phyloP scores from a whole-genome alignment of 2,888 invertebrate species.

The Trichacis sp. region DNA sequence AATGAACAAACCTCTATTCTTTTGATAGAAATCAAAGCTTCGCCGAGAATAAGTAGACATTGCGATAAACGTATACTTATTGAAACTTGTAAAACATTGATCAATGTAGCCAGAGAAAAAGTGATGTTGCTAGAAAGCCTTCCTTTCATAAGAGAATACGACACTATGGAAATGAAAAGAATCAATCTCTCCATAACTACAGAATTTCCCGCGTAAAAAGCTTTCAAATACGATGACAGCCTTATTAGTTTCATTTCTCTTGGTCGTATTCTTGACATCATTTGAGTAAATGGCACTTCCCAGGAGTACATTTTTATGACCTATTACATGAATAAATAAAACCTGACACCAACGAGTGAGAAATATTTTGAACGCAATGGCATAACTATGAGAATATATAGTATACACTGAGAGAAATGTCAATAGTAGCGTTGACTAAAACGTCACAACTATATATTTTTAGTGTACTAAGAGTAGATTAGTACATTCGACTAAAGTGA shows the following conservation, averaged over 20 bases:
- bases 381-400: no score
- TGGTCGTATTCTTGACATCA: constrained; percentile 81
- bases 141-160: constrained; percentile 67
- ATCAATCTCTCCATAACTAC: constrained; percentile 81
- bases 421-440: no score
- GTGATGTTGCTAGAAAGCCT: constrained; percentile 64
- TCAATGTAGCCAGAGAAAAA: constrained; percentile 74
- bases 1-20: constrained; percentile 68
- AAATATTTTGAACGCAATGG: no score
- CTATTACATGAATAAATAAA: no score
- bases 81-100: constrained; percentile 74
- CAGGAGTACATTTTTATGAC: constrained; percentile 98
- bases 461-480: no score
- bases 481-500: no score
- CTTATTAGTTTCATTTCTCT: constrained; percentile 76
- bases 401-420: no score
- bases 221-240: constrained; percentile 54
- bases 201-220: constrained; percentile 77
- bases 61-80: constrained; percentile 75
- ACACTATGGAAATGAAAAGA: constrained; percentile 76
- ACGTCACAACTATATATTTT: no score
- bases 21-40: constrained; percentile 73
- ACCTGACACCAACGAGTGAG: no score
- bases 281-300: constrained; percentile 89
- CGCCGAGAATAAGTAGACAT: constrained; percentile 69